These are phyloP conservation scores for Passerculus sandwichensis DNA, from an alignment of 2,797 vertebrate genomes.

Conservation along the genomic window DNA sequence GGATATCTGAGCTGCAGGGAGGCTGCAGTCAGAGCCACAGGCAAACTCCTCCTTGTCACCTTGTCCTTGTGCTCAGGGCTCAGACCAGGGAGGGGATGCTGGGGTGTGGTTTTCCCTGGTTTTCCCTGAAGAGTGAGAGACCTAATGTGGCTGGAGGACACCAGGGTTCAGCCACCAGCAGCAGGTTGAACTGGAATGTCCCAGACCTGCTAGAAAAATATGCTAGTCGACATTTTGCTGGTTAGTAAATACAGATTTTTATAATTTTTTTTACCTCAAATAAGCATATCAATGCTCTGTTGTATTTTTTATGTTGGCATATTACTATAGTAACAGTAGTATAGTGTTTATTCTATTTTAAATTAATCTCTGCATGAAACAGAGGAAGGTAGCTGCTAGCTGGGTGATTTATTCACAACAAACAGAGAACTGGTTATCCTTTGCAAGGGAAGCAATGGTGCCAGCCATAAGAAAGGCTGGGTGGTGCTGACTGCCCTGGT, in stretches of 20 bases:
- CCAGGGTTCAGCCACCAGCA: not conserved
- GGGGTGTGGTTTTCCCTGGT: no score
- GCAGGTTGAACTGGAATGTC: not conserved
- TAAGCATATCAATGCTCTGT: not conserved
- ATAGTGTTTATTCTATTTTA: not conserved
- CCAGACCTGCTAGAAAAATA: not conserved
- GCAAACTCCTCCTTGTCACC: not conserved
- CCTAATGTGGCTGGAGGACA: not conserved
- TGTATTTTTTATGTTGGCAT: not conserved
- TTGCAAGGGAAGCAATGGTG: not conserved
- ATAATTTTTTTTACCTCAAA: not conserved
- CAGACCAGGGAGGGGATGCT: not conserved
- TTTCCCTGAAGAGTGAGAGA: not conserved
- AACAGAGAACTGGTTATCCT: not conserved
- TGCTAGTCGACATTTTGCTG: not conserved
- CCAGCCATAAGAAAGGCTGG: not conserved
- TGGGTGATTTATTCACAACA: not conserved
- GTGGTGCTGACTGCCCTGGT: not conserved
- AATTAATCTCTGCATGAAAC: not conserved
- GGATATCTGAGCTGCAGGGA: not conserved
- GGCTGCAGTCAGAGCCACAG: not conserved
- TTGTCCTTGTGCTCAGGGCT: not conserved
- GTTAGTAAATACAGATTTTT: not conserved
- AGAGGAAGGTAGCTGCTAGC: not conserved
- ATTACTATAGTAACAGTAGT: conserved; percentile 6